Evolutionary conservation across 2,888 invertebrate genomes (phyloP), one percentile per base, ranked within the genome.

Genomic region (Habrosyne pyritoides): DNA sequence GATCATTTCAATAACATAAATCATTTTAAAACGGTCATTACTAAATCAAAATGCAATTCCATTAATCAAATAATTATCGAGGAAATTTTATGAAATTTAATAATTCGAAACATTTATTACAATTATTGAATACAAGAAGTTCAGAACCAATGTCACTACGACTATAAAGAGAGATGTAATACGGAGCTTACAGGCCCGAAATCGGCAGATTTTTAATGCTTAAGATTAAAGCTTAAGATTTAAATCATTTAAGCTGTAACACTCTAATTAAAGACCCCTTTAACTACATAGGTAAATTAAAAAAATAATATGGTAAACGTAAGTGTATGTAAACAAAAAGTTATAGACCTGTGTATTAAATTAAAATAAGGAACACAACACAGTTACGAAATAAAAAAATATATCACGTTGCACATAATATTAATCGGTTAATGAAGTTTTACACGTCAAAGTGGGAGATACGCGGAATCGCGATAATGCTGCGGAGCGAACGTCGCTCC

Each of bases 401-500:
- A 2, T 2, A 8, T 42, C 14, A 42, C 42, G 18, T 14, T 14
- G 6, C n/a, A 36, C 36, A 14, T 18, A 42, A 42, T 42, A 42
- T 7, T 42, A 36, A 36, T 42, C 42, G 42, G 18, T 18, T 42
- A 42, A n/a, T n/a, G 30, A 14, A 36, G 36, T 18, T 42, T 51
- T 53, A 58, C 63, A 52, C 83, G 83, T 81, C 81, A 78, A 80
- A 78, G 57, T 67, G 71, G 50, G 28, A 50, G 28, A 42, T 18
- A 21, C 57, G 61, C 54, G 57, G 54, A 63, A 59, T 56, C 60
- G 63, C 57, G 69, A 67, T 73, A 71, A 71, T 77, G 42, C 18
- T 42, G 42, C 42, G 67, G 60, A 60, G 62, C 61, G 69, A 56
- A 83, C 89, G 89, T 88, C 81, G 66, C 74, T 64, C 77, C 81